A percentile compares a stretch with the other conserved stretches of the same genome.
phyloP scores from a whole-genome alignment of 2,888 invertebrate genomes.

The Epistrophella euchroma region DNA sequence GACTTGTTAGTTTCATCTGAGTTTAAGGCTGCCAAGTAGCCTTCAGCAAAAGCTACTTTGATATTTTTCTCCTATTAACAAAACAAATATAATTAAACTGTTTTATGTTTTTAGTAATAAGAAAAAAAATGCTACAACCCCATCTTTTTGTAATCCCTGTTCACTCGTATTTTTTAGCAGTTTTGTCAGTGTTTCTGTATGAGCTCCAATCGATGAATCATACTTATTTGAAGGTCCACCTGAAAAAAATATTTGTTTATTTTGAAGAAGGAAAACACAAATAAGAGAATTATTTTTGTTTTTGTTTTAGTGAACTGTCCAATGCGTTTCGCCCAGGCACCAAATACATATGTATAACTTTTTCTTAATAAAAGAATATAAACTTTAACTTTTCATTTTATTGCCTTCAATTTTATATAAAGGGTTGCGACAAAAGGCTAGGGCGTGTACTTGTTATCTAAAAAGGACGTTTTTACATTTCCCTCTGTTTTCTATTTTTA shows the following conservation, averaged over 20 bases:
- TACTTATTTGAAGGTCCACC: conserved; percentile 78
- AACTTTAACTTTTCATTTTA: too few species aligned
- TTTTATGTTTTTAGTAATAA: background rate
- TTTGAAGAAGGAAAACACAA: too few species aligned
- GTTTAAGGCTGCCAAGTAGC: conserved; percentile 90
- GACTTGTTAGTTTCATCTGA: conserved; percentile 83
- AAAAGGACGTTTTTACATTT: too few species aligned
- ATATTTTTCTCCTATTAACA: conserved; percentile 88
- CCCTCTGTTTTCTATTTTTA: too few species aligned
- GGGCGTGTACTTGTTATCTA: too few species aligned
- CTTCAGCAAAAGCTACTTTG: conserved; percentile 96
- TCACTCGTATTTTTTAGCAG: conserved; percentile 78
- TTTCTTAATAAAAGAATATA: too few species aligned
- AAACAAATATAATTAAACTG: background rate
- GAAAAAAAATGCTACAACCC: conserved; percentile 68
- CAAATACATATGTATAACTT: too few species aligned
- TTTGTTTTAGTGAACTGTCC: too few species aligned
- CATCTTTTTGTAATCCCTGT: conserved; percentile 76
- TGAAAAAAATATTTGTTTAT: background rate
- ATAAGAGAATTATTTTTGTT: too few species aligned
- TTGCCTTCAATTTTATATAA: too few species aligned
- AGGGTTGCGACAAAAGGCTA: too few species aligned
- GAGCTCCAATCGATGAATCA: conserved; percentile 78
- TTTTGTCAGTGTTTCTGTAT: conserved; percentile 80
- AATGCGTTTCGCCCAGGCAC: too few species aligned